Base-by-base conservation (phyloP, 2,797 vertebrate genomes). In the Miichthys miiuy region DNA sequence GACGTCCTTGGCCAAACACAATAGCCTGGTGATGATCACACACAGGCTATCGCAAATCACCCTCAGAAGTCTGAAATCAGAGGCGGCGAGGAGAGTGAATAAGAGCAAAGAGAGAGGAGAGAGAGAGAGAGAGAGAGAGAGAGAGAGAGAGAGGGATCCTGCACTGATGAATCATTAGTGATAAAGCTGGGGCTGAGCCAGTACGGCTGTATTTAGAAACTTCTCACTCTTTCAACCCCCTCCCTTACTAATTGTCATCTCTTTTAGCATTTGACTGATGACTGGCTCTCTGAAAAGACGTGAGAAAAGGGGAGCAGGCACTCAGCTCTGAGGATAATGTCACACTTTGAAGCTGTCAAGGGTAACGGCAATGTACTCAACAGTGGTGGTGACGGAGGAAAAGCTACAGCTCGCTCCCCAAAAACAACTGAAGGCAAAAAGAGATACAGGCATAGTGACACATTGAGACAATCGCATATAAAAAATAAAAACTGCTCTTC, bases 181-280 rank as follows among this genome's bases (percentile, higher is more conserved):
- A 93, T 91, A 79, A 88, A 92, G 88, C 91, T 87, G 87, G 82
- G 82, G 75, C 90, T 68, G 79, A 88, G 91, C 88, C 91, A 92
- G 91, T 86, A 76, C 14, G 80, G 88, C 93, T 93, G 88, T 82
- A 93, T 93, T 94, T 95, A 94, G 92, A 95, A 93, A 90, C 88
- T 91, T 93, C 90, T 91, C 92, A 91, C 88, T 88, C 89, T 82
- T 83, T 87, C 86, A 86, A 57, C 84, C 78, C 87, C 84, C 78
- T 82, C 83, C 85, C 52, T 71, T 81, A 87, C 87, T 92, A 93
- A 91, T 92, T 92, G 90, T 93, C 89, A 87, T 91, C 84, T 92
- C 86, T 86, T 89, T 90, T 84, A 86, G 89, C 74, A 2, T 86
- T 90, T 93, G 90, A 93, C 93, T 88, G 89, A 91, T 92, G 89